Evolutionary conservation across 2,113 vertebrate genomes (phyloP), one percentile per base, ranked within the genome.

Genomic region (Cyanoliseus patagonus): DNA sequence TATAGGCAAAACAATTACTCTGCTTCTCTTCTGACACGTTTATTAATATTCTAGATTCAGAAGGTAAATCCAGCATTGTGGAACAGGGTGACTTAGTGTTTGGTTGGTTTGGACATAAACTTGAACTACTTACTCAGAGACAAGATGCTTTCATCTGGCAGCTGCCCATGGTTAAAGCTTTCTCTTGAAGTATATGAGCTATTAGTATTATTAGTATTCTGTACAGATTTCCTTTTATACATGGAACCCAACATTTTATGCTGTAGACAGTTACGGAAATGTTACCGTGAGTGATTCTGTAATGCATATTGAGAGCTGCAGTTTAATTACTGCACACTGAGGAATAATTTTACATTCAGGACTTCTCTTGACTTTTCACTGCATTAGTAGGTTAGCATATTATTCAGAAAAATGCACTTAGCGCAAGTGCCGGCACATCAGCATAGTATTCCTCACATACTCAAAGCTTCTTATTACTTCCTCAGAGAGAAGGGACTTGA

Each of bases 321-420:
- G 35, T 90, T 96, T 88, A 70, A 84, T 96, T 94, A 84, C 68
- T 81, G n/a, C 49, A 74, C 14, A 44, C 23, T 91, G 64, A 72
- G 35, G 42, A 81, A 77, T 75, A 91, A 91, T 93, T 88, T 91
- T 5, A 25, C 90, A 46, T 78, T 77, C 41, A 67, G 80, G 39
- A 62, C 35, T 69, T 86, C 46, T 83, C 25, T 72, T 81, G 55
- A 19, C 35, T 92, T 94, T 96, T 94, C 1, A 1, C 68, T 62
- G 19, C 59, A 31, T 88, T 90, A 53, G 37, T 92, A 88, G 83
- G 49, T 59, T 81, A 53, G 30, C 5, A 0, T 83, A 64, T 87
- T 87, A 64, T 88, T 88, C 77, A 51, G 78, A 86, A 37, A 86
- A 61, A 53, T 64, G 44, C 28, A 64, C 31, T 77, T 90, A 81